Percentiles rank a stretch among this genome's conserved stretches.
Evolutionary conservation across 2,888 invertebrate species (phyloP).

Genomic region (Caenorhabditis sp.): DNA sequence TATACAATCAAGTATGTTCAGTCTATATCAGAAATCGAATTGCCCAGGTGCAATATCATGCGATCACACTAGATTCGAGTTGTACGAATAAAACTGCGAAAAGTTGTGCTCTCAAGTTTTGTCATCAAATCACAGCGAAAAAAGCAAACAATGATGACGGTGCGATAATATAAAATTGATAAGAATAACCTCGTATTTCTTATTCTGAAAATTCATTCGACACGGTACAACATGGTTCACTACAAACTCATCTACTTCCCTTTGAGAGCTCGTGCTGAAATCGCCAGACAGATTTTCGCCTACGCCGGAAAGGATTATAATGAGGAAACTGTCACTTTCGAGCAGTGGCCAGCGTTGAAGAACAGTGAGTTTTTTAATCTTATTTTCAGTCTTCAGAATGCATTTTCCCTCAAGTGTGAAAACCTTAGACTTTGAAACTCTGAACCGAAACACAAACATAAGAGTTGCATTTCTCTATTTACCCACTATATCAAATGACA

Average conservation of each 20-base stretch:
- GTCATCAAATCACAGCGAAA: constrained; percentile 30
- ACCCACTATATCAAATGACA: neutral
- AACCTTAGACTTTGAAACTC: neutral
- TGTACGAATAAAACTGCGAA: constrained; percentile 12
- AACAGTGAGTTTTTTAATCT: constrained; percentile 40
- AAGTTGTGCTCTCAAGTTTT: constrained; percentile 34
- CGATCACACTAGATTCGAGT: constrained; percentile 20
- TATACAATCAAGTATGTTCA: neutral
- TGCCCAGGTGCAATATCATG: neutral
- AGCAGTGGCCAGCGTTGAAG: constrained; percentile 67
- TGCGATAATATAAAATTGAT: constrained; percentile 16
- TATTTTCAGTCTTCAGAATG: neutral
- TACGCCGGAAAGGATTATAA: constrained; percentile 67
- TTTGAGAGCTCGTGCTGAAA: constrained; percentile 54
- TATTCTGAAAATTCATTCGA: constrained; percentile 13
- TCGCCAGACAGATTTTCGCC: constrained; percentile 64
- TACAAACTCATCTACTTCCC: constrained; percentile 65
- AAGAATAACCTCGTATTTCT: constrained; percentile 24
- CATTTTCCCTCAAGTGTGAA: no score
- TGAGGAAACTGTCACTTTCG: constrained; percentile 57
- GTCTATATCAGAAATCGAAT: neutral
- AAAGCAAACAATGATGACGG: constrained; percentile 40
- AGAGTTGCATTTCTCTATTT: neutral
- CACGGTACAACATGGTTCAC: constrained; percentile 49
- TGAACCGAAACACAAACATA: neutral